Evolutionary conservation across 2,113 vertebrate genomes (phyloP), one percentile per base, ranked within the genome.

Genomic region (Plectropomus leopardus): DNA sequence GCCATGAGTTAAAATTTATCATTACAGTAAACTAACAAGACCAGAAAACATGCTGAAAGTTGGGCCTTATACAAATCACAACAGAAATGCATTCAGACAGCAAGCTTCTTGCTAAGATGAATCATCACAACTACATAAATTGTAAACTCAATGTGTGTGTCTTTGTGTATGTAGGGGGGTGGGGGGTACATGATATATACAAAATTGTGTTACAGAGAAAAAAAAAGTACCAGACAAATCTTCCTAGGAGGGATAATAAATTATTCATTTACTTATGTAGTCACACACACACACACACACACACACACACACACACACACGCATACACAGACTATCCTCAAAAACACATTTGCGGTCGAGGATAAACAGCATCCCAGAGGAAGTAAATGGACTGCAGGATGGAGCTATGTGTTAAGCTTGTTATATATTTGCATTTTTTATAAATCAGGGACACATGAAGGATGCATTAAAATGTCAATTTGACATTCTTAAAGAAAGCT

Each of bases 251-350:
- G 50, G 11, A 34, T 59, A 21, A 83, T 85, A 66, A 54, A 86
- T 81, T 63, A 90, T 83, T 75, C 16, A 87, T 85, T 72, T 55
- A 51, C 30, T 48, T 36, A 45, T 81, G 30, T n/a, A 44, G n/a
- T 32, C 16, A 9, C 4, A 7, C 57, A 55, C 30, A 32, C 19
- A 19, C n/a, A 26, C 23, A 9, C 26, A 30, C 59, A 16, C 36
- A 32, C 30, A 50, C 30, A 36, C 24, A 21, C 48, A 64, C 48
- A 64, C 36, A 66, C 53, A 21, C 28, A 42, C 11, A 30, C 17
- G 4, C 19, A 57, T 28, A 36, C 45, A 50, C 45, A 45, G 24
- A 60, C 30, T 65, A 8, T 42, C 40, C 63, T 77, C 76, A 69
- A 55, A 68, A 23, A 42, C 34, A 61, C 28, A 65, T 75, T 51